Conservation (phyloP, 2,797 vertebrate species). For the Sebastiscus albofasciatus region DNA sequence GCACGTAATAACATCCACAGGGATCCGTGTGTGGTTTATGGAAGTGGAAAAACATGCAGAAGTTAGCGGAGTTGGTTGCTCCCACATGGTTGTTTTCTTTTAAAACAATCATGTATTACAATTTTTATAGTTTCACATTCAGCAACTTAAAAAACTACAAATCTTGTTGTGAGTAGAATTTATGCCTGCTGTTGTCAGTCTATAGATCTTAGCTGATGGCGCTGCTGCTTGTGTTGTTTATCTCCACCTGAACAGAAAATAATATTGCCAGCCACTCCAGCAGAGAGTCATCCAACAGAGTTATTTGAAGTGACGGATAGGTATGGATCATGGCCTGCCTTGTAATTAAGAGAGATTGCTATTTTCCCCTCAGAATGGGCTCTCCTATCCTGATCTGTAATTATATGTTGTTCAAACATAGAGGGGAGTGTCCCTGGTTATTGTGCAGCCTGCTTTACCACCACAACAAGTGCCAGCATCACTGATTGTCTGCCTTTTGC, state of each 20-base stretch:
- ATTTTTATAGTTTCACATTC: background rate
- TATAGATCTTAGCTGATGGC: background rate
- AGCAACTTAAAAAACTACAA: background rate
- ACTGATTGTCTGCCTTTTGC: constrained; percentile 55
- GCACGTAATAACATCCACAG: constrained; percentile 59
- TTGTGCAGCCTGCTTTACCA: constrained; percentile 73
- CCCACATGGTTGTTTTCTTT: background rate
- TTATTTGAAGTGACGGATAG: constrained; percentile 78
- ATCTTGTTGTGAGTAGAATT: background rate
- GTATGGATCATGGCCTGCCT: constrained; percentile 80
- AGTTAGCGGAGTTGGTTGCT: background rate
- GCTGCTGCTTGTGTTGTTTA: constrained; percentile 47
- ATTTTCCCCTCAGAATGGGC: constrained; percentile 81
- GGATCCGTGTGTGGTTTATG: constrained; percentile 36
- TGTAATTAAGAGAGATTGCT: constrained; percentile 83
- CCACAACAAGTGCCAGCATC: constrained; percentile 65
- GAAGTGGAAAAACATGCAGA: constrained; percentile 26
- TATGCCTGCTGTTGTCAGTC: background rate
- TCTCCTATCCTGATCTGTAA: constrained; percentile 81
- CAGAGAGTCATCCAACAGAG: constrained; percentile 59
- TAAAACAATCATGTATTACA: background rate
- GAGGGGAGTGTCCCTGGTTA: constrained; percentile 79
- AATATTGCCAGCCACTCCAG: constrained; percentile 53
- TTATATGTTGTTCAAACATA: constrained; percentile 82
- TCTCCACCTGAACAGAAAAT: constrained; percentile 62